These are phyloP conservation scores for Pangasius sanitwongsei DNA, from an alignment of 2,797 vertebrate genomes.

Conservation along the genomic window DNA sequence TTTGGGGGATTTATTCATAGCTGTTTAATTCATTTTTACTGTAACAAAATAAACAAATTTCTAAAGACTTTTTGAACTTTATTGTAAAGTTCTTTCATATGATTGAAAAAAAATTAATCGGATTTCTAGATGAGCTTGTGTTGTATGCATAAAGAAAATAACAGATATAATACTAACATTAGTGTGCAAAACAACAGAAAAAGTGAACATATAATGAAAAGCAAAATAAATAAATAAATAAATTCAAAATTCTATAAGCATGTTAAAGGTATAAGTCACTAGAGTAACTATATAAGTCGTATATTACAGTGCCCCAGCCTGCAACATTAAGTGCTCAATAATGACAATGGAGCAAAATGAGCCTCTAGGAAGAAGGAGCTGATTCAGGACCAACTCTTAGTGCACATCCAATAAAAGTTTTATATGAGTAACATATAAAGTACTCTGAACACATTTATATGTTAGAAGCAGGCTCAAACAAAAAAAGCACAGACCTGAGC, in stretches of 20 bases:
- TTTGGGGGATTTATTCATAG: background rate
- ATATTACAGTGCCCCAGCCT: background rate
- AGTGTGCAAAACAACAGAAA: background rate
- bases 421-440: background rate
- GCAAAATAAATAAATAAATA: background rate
- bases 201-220: background rate
- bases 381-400: background rate
- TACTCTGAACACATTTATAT: too few relatives aligned
- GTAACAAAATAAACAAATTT: background rate
- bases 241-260: background rate
- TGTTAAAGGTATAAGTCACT: background rate
- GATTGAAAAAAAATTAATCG: background rate
- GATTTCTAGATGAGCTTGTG: background rate
- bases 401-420: background rate
- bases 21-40: background rate
- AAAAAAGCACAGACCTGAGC: conserved; percentile 24
- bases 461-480: background rate
- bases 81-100: background rate
- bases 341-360: background rate
- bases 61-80: background rate
- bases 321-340: background rate
- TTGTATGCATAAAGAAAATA: background rate
- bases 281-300: background rate
- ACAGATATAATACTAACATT: too few relatives aligned
- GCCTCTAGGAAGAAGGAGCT: background rate